These are phyloP conservation scores for Puma concolor DNA, from an alignment of 2,113 vertebrate species.

Conservation along the genomic window DNA sequence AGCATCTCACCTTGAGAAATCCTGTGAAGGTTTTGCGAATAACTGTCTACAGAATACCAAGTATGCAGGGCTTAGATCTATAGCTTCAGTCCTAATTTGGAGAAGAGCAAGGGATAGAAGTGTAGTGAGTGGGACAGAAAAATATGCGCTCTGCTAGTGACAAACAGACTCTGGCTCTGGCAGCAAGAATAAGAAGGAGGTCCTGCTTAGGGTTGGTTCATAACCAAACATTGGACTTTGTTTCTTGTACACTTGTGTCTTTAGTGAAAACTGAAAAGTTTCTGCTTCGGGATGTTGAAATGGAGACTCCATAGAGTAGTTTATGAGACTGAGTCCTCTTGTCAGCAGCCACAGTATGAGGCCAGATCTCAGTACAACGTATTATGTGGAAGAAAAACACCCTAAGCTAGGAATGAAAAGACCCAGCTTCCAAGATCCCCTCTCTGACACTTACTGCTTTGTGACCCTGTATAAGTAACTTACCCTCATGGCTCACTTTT, in stretches of 20 bases:
- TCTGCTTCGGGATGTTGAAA: not conserved
- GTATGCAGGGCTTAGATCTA: not conserved
- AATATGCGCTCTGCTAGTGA: not conserved
- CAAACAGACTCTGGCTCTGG: accelerated
- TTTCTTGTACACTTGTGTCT: not conserved
- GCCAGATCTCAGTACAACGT: no score
- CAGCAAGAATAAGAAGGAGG: not conserved
- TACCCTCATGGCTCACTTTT: not conserved
- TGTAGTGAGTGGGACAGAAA: not conserved
- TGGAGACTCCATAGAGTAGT: not conserved
- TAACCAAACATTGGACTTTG: not conserved
- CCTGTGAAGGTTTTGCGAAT: not conserved
- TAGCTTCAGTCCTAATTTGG: not conserved
- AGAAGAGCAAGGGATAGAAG: not conserved
- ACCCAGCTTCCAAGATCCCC: not conserved
- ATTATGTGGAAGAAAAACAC: not conserved
- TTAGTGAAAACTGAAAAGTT: conserved; percentile 20
- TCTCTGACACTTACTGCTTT: not conserved
- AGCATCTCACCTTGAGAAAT: not conserved
- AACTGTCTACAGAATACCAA: not conserved
- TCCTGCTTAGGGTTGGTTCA: not conserved
- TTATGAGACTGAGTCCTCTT: not conserved
- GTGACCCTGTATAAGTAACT: not conserved
- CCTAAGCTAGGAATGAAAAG: not conserved
- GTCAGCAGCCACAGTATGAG: not conserved